Percentiles rank a stretch among this genome's conserved stretches.
These are phyloP conservation scores for Caenorhabditis panamensis DNA, from an alignment of 2,888 invertebrate species.

Conservation along the genomic window DNA sequence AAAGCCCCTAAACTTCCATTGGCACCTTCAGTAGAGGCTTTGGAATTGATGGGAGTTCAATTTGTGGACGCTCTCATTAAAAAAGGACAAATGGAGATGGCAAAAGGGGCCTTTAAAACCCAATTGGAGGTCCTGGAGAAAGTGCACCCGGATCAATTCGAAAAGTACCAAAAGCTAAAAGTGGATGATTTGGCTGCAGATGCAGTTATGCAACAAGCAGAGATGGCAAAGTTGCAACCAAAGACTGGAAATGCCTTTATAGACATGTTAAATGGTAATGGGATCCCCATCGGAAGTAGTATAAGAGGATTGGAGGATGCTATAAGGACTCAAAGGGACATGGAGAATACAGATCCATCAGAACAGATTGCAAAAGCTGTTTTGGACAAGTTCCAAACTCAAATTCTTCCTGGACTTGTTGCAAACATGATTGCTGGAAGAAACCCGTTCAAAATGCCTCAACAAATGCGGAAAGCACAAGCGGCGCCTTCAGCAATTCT, in stretches of 20 bases:
- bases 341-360: constrained; percentile 74
- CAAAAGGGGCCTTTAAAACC: constrained; percentile 77
- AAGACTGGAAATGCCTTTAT: constrained; percentile 75
- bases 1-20: constrained; percentile 41
- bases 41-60: constrained; percentile 60
- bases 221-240: constrained; percentile 70
- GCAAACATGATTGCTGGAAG: constrained; percentile 75
- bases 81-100: constrained; percentile 78
- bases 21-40: constrained; percentile 47
- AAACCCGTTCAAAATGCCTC: constrained; percentile 72
- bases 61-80: constrained; percentile 76
- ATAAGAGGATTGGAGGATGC: constrained; percentile 74
- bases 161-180: constrained; percentile 74
- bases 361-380: constrained; percentile 78
- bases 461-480: constrained; percentile 59
- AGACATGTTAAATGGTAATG: constrained; percentile 77
- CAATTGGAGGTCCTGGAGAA: constrained; percentile 76
- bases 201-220: constrained; percentile 76
- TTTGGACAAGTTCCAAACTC: constrained; percentile 77
- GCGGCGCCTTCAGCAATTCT: constrained; percentile 47
- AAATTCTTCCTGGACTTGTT: constrained; percentile 77
- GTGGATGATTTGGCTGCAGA: constrained; percentile 76
- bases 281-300: constrained; percentile 75
- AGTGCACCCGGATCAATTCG: constrained; percentile 77
- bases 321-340: constrained; percentile 72